Conservation (phyloP, 2,797 vertebrate species). For the Rhincodon typus region DNA sequence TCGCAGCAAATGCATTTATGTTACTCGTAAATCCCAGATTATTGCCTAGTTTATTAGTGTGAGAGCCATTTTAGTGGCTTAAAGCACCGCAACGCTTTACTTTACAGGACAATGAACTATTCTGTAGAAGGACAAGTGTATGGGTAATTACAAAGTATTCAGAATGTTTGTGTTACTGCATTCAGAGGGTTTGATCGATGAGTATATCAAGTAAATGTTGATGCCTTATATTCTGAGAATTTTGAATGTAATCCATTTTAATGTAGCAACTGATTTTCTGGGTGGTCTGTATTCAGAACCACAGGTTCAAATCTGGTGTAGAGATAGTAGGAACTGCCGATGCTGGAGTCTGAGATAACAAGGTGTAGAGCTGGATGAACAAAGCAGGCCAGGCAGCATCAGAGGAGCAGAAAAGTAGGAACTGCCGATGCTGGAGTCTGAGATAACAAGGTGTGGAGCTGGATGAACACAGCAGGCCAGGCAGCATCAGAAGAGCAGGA, state of each 20-base stretch:
- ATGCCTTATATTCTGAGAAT: background rate
- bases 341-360: no score
- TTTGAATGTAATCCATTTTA: background rate
- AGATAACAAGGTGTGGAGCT: no score
- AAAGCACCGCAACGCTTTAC: background rate
- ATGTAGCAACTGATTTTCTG: background rate
- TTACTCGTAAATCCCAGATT: constrained; percentile 8
- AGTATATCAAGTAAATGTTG: background rate
- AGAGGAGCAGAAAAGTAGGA: no score
- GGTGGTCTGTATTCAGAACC: background rate
- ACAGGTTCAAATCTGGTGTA: background rate
- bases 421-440: no score
- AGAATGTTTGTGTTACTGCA: background rate
- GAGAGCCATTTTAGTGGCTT: background rate
- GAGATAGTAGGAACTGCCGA: no score
- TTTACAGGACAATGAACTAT: background rate
- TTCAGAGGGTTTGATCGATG: background rate
- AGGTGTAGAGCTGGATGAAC: no score
- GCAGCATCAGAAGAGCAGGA: no score
- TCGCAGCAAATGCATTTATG: constrained; percentile 27
- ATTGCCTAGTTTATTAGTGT: background rate
- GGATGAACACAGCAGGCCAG: no score
- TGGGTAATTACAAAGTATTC: background rate
- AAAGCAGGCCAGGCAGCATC: no score
- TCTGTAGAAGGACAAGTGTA: background rate